Percentiles rank a stretch among this genome's conserved stretches.
Evolutionary conservation across 2,888 invertebrate species (phyloP).

Genomic region (Piscicola geometra): DNA sequence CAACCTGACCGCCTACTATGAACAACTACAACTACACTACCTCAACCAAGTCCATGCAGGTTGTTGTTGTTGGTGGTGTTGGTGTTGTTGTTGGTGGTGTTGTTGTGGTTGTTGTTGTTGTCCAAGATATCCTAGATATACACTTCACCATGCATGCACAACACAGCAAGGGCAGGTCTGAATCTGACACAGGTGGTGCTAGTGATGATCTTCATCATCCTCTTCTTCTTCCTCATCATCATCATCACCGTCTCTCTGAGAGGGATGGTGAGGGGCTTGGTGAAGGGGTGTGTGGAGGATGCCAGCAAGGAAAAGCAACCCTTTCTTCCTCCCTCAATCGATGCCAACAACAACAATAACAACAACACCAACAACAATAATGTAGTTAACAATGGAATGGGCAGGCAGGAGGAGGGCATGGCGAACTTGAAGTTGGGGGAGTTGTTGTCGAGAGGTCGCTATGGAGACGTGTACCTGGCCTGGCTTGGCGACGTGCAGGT

Average conservation of each 20-base stretch:
- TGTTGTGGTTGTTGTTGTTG: no score
- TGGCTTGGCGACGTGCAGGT: not conserved
- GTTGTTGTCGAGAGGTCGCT: not conserved
- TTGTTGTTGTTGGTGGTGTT: not conserved
- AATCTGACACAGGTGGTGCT: not conserved
- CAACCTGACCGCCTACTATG: constrained; percentile 29
- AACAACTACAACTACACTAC: not conserved
- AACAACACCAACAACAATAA: not conserved
- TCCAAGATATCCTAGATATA: no score
- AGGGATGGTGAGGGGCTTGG: not conserved
- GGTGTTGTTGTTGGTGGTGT: no score
- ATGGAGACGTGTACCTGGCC: constrained; percentile 8
- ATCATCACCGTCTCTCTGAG: not conserved
- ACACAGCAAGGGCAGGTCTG: not conserved
- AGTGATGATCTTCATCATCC: not conserved
- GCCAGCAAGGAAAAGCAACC: not conserved
- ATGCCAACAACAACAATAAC: not conserved
- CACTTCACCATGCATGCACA: no score
- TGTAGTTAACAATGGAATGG: not conserved
- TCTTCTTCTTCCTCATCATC: not conserved
- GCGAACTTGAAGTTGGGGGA: not conserved
- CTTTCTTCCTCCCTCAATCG: not conserved
- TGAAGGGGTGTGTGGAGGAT: constrained; percentile 1
- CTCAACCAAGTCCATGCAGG: not conserved
- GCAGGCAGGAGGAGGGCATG: not conserved